Evolutionary conservation across 1,140 invertebrate genomes (phyloP).

Genomic region (Scaptodrosophila lebanonensis): DNA sequence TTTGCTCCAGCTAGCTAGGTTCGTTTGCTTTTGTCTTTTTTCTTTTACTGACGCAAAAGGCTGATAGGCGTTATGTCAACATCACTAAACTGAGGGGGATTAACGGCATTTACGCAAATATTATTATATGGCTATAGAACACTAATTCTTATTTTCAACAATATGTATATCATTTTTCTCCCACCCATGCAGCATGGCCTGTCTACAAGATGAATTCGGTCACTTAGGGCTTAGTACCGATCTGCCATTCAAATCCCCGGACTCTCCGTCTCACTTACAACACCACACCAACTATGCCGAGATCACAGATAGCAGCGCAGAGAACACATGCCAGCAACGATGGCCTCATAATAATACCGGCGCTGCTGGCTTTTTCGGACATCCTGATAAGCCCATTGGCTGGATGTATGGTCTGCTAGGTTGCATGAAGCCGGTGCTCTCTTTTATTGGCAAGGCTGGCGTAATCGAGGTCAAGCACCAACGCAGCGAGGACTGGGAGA

Average conservation of each 20-base stretch:
- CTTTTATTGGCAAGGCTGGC: slow-evolving; percentile 87
- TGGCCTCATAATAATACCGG: slow-evolving; percentile 74
- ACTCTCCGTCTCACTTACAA: slow-evolving; percentile 43
- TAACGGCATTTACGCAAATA: too few species aligned
- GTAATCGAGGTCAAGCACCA: slow-evolving; percentile 71
- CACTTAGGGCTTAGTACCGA: slow-evolving; percentile 78
- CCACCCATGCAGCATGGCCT: slow-evolving; percentile 80
- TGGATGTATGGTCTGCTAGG: slow-evolving; percentile 91
- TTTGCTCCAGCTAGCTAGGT: too few species aligned
- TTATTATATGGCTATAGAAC: too few species aligned
- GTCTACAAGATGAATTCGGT: slow-evolving; percentile 82
- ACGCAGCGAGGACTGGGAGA: slow-evolving; percentile 91
- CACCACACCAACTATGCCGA: slow-evolving; percentile 69
- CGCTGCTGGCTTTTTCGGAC: slow-evolving; percentile 52
- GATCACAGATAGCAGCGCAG: slow-evolving; percentile 71
- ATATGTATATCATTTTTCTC: not conserved
- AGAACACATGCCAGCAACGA: slow-evolving; percentile 75
- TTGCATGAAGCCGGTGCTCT: slow-evolving; percentile 90
- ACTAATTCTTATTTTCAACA: too few species aligned
- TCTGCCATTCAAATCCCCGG: slow-evolving; percentile 75
- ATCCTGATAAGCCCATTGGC: slow-evolving; percentile 80
- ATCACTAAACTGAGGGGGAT: too few species aligned
- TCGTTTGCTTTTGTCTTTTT: too few species aligned
- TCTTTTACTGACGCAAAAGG: too few species aligned
- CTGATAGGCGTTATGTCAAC: too few species aligned